Evolutionary conservation across 2,797 vertebrate species (phyloP).

Genomic region (Leuciscus waleckii): DNA sequence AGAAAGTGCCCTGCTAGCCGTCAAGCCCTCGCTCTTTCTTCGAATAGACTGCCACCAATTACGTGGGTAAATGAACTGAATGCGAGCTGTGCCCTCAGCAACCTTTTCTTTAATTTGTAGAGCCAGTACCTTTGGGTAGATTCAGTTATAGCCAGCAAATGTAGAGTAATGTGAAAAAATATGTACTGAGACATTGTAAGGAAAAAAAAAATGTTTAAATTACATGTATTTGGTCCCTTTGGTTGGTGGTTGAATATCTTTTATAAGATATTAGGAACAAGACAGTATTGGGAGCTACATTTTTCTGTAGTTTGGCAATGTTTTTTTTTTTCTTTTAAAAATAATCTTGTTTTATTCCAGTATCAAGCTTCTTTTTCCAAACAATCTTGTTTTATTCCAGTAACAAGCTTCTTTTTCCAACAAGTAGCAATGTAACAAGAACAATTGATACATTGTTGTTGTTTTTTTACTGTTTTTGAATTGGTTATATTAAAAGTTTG

Average conservation of each 20-base stretch:
- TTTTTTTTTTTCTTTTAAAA: not conserved
- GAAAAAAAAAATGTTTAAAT: not conserved
- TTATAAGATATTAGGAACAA: constrained; percentile 32
- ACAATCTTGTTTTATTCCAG: not conserved
- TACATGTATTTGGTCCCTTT: constrained; percentile 1
- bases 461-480: not conserved
- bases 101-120: constrained; percentile 62
- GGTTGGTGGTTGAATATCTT: constrained; percentile 7
- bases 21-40: constrained; percentile 69
- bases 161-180: constrained; percentile 46
- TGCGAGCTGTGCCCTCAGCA: constrained; percentile 69
- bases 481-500: not conserved
- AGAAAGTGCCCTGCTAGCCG: constrained; percentile 74
- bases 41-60: constrained; percentile 76
- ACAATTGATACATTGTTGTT: not conserved
- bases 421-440: not conserved
- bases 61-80: constrained; percentile 65
- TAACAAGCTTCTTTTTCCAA: not conserved
- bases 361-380: too few species aligned
- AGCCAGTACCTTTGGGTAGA: constrained; percentile 39
- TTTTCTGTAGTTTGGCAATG: not conserved
- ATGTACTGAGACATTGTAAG: not conserved
- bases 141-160: constrained; percentile 39
- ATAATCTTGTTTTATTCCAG: not conserved
- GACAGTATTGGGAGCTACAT: not conserved